Conservation (phyloP, 2,797 vertebrate species). For the Acanthopagrus latus region DNA sequence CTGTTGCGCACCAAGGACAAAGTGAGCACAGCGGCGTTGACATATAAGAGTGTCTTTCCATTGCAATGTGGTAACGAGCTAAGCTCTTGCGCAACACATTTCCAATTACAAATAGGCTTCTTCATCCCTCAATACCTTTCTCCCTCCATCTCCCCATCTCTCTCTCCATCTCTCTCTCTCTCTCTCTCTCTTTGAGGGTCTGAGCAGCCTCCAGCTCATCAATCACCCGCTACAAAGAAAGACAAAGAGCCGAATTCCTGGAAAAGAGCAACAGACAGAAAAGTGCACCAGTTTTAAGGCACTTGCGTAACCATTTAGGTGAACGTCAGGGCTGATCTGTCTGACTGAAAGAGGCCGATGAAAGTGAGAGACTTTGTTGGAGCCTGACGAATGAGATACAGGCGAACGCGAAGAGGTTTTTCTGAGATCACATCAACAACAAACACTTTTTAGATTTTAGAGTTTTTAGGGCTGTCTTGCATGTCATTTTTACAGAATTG, state of each 20-base stretch:
- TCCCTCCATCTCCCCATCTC: neutral
- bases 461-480: neutral
- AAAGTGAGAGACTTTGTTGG: neutral
- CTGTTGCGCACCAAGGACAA: slow-evolving; percentile 1
- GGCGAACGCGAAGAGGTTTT: neutral
- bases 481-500: too few species aligned
- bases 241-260: slow-evolving; percentile 48
- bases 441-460: neutral
- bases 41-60: slow-evolving; percentile 37
- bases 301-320: slow-evolving; percentile 23
- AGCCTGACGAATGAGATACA: neutral
- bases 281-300: slow-evolving; percentile 26
- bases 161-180: slow-evolving; percentile 4
- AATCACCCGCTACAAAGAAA: slow-evolving; percentile 52
- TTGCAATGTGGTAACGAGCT: slow-evolving; percentile 35
- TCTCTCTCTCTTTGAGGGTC: slow-evolving; percentile 3
- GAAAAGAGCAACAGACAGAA: slow-evolving; percentile 41
- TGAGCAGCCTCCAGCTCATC: slow-evolving; percentile 48
- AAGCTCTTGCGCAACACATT: slow-evolving; percentile 63
- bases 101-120: slow-evolving; percentile 46
- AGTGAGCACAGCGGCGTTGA: neutral
- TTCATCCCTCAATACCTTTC: slow-evolving; percentile 18
- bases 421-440: neutral
- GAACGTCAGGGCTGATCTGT: slow-evolving; percentile 15
- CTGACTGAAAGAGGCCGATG: neutral